Base-by-base conservation (phyloP, 2,888 invertebrate species). In the Hydraecia micacea region DNA sequence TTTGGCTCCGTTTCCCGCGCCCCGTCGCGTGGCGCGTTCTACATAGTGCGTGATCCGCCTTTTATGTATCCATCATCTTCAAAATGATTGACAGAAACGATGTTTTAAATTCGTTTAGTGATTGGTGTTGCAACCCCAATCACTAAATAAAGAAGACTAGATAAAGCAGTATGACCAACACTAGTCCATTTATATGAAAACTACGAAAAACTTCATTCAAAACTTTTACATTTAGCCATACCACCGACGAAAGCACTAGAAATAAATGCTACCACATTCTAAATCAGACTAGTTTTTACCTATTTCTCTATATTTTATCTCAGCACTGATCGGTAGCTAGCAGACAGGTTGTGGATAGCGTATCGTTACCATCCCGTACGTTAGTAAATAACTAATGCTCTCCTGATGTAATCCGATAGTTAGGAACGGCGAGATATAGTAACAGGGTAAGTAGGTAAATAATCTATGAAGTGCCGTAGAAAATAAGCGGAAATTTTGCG, bases 321-420 rank as follows among this genome's bases (percentile, higher is more conserved):
- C 60, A 1, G 9, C 36, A 52, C 72, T 63, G 65, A 68, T 58
- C 71, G n/a, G 46, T 39, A 63, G 11, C 28, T 6, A 52, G 21
- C 25, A 69, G 73, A 79, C 55, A 73, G 73, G 46, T 69, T 74
- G 85, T 36, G 66, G 83, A 76, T 76, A 82, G 65, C 63, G 62
- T 58, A 67, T 63, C 69, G 69, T 77, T 69, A 66, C 81, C 55
- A 71, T 49, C 62, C 65, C 69, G 81, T 58, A 55, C 18, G 69
- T 73, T 63, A 66, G 36, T 83, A 70, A 85, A 83, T 83, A 83
- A 85, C 21, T 85, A 81, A 81, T 83, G 86, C 1, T n/a, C 69
- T 70, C 60, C 62, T 73, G 71, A 73, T 73, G 69, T 73, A 70
- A 85, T 73, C 65, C 69, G 32, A 73, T 77, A 62, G 71, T 36